Evolutionary conservation across 2,888 invertebrate species (phyloP), one percentile per base, ranked within the genome.

Genomic region (Graphium colonna): DNA sequence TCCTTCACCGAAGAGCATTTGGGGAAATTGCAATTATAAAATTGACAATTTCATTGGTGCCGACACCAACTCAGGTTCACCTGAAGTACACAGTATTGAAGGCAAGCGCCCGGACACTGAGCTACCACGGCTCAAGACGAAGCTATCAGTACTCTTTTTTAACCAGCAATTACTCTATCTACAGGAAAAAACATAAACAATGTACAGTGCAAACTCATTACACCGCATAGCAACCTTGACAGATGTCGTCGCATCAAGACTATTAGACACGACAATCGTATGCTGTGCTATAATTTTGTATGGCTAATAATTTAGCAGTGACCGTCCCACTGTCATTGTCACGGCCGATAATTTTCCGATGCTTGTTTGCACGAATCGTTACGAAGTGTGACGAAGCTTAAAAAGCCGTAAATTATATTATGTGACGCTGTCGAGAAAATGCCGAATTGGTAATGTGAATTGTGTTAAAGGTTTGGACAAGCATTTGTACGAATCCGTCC

Each of bases 251-350:
- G 28, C 33, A 33, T 43, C 28, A 15, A 53, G 53, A 53, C 49
- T 49, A 40, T 44, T 39, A 41, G 21, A 40, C 45, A 16, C 36
- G 45, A 45, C 54, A 53, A 49, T 49, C 36, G 49, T 12, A 5
- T 5, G 21, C 21, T 47, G 26, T 41, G 28, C 41, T 21, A 40
- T 40, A 31, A 39, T 50, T 33, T 54, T 49, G 44, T 33, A 18
- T 13, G 40, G 4, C 55, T 41, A 60, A 52, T 56, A 58, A 60
- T 57, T 63, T 61, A 61, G 59, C 61, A 21, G 21, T 21, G 36
- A 31, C 21, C 51, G 44, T 59, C 56, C 53, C 52, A 57, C 65
- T 69, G 70, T 65, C 77, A 77, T 72, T 80, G 82, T 78, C 83
- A 81, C 57, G 79, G 69, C 45, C 68, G 54, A 63, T 61, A 65